Base-by-base conservation (phyloP, 64 coral and sea anemone genomes). In the Dendrophyllia cribrosa region DNA sequence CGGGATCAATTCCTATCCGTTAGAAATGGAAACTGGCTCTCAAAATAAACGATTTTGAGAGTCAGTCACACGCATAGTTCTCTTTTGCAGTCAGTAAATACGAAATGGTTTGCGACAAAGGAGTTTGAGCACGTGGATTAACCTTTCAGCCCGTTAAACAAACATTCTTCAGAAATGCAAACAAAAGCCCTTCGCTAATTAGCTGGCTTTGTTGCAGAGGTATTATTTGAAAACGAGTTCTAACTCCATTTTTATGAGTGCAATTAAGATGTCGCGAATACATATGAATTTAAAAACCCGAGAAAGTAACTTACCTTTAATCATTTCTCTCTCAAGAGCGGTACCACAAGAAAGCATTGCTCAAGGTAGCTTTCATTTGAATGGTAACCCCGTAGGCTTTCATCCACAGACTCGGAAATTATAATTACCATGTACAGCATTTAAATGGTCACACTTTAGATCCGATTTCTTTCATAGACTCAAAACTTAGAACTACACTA, bases 71-170 rank as follows among this genome's bases (percentile, higher is more conserved):
- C 0, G 50, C 75, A 25, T 9, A 20, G 9, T 78, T 56, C 9
- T 12, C 9, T 78, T 8, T 24, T 58, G 44, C 46, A 76, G 6
- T 17, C 5, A 58, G 34, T 44, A 48, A 19, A 67, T 19, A 66
- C 34, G 34, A 67, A 19, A 63, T 43, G 2, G 23, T n/a, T 60
- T 46, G 4, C 19, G 13, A 43, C 58, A 60, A 17, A 14, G 55
- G 22, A 13, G 1, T 34, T 2, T 15, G 45, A 12, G 26, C 23
- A 14, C 44, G 0, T 52, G 44, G 7, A 9, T 67, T 84, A 22
- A 66, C 9, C 15, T 48, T 19, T 84, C 9, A 49, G 45, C 43
- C 45, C 63, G 80, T 84, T 84, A 84, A 84, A 67, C 47, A 84
- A 84, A 66, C 58, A 68, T 48, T 4, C 5, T 67, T 66, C 14